Evolutionary conservation across 2,888 invertebrate species (phyloP).

Genomic region (Drosophila rellima): DNA sequence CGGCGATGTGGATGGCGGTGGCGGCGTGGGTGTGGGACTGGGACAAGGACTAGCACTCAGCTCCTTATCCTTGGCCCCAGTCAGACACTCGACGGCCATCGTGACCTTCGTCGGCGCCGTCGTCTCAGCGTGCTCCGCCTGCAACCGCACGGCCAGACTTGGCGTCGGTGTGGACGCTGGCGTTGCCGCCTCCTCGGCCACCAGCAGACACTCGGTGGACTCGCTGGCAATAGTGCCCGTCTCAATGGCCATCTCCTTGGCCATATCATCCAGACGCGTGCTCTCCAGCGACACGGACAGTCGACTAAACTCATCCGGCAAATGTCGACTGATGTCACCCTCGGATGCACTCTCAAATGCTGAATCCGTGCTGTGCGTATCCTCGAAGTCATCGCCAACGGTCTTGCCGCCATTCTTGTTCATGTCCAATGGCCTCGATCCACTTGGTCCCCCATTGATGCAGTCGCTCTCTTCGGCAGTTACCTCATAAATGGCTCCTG

Average conservation of each 20-base stretch:
- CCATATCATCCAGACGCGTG: slow-evolving; percentile 79
- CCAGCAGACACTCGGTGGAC: slow-evolving; percentile 81
- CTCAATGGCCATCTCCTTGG: slow-evolving; percentile 82
- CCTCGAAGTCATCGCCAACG: slow-evolving; percentile 82
- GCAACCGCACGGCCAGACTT: slow-evolving; percentile 3
- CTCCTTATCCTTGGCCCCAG: slow-evolving; percentile 58
- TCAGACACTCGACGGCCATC: slow-evolving; percentile 73
- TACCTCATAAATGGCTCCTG: slow-evolving; percentile 73
- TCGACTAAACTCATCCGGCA: slow-evolving; percentile 83
- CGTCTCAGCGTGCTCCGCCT: slow-evolving; percentile 18
- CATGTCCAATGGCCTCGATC: slow-evolving; percentile 79
- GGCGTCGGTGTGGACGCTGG: slow-evolving; percentile 65
- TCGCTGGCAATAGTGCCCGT: slow-evolving; percentile 84
- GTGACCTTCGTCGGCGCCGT: slow-evolving; percentile 73
- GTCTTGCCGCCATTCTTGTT: slow-evolving; percentile 81
- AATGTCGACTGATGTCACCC: slow-evolving; percentile 84
- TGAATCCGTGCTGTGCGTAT: slow-evolving; percentile 84
- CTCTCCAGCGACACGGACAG: slow-evolving; percentile 81
- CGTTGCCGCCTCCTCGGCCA: slow-evolving; percentile 64
- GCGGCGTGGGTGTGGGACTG: slow-evolving; percentile 80
- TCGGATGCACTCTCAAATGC: slow-evolving; percentile 85
- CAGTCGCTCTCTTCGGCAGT: slow-evolving; percentile 82
- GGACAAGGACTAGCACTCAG: slow-evolving; percentile 62
- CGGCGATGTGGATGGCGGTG: slow-evolving; percentile 83
- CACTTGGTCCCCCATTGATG: slow-evolving; percentile 57